Percentiles rank a stretch among this genome's conserved stretches.
phyloP scores from a whole-genome alignment of 2,113 vertebrate genomes.

The Ptilorrhoa leucosticta region DNA sequence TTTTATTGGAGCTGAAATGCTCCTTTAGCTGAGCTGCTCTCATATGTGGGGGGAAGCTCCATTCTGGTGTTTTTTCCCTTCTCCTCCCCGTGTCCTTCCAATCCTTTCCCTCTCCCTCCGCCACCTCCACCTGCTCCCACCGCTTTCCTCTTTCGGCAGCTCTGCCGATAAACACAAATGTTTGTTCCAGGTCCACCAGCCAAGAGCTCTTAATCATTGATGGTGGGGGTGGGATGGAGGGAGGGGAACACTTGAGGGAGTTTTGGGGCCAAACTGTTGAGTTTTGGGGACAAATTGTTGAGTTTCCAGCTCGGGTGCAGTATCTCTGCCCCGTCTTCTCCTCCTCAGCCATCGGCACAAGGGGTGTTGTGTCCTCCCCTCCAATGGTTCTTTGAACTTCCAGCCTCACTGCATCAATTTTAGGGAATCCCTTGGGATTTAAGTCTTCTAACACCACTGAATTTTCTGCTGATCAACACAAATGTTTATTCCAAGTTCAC shows the following conservation, averaged over 20 bases:
- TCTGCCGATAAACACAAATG: not conserved
- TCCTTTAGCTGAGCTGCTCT: not conserved
- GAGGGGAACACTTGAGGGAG: not conserved
- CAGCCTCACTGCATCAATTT: accelerated
- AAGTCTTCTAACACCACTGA: accelerated
- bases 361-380: not conserved
- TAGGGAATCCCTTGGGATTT: accelerated
- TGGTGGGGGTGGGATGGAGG: not conserved
- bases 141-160: constrained; percentile 30
- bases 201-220: not conserved
- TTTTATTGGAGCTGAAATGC: accelerated
- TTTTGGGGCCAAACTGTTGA: not conserved
- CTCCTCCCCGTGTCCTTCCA: not conserved
- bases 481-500: too few species aligned
- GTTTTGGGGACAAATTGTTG: not conserved
- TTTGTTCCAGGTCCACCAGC: not conserved
- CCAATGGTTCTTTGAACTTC: accelerated
- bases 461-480: not conserved
- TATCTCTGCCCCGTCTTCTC: not conserved
- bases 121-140: constrained; percentile 40
- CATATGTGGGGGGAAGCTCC: not conserved
- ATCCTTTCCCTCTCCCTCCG: not conserved
- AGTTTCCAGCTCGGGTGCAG: accelerated
- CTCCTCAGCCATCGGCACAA: accelerated
- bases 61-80: not conserved